Conservation (phyloP, 2,113 vertebrate species). For the Chlorodrepanis virens region DNA sequence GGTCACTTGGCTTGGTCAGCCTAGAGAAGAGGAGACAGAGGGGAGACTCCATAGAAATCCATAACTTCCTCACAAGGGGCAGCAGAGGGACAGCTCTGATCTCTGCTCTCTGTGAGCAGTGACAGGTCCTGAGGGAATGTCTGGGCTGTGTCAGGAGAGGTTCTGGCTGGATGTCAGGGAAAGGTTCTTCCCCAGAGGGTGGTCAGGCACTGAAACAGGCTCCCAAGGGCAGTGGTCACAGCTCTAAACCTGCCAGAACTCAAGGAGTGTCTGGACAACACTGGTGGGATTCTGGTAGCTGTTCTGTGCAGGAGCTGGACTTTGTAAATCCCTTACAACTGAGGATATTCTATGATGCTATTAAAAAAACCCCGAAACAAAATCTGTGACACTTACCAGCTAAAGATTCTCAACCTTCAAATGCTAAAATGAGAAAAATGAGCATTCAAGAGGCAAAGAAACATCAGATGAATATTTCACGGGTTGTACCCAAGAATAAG, state of each 20-base stretch:
- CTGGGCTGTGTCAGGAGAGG: neutral
- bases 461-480: too few species aligned
- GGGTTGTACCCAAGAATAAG: too few species aligned
- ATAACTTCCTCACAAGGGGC: neutral
- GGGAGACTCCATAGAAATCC: neutral
- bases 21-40: neutral
- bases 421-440: too few species aligned
- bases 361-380: too few species aligned
- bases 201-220: neutral
- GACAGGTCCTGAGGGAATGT: neutral
- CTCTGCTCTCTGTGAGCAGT: neutral
- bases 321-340: too few species aligned
- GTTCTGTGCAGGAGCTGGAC: too few species aligned
- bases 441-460: too few species aligned
- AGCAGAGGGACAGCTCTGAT: neutral
- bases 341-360: too few species aligned
- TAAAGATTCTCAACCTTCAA: too few species aligned
- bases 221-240: neutral
- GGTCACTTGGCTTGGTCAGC: neutral
- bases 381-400: too few species aligned
- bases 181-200: neutral
- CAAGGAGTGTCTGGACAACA: accelerated
- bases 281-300: neutral
- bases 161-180: neutral
- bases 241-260: neutral